Evolutionary conservation across 2,888 invertebrate genomes (phyloP), one percentile per base, ranked within the genome.

Genomic region (Nymphalis polychloros): DNA sequence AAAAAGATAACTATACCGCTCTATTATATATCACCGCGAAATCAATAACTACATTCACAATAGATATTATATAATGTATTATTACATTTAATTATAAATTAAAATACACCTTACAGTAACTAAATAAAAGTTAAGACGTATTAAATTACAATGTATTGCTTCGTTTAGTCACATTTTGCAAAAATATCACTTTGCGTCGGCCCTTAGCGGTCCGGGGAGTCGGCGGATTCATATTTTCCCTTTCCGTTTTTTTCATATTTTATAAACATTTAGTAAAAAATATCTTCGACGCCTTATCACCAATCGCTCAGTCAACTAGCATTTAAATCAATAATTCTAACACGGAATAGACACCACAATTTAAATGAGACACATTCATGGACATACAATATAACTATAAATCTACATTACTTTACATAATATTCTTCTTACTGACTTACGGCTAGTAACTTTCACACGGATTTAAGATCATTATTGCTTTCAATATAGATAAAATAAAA

Each of bases 91-190:
- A 81, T 84, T 82, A 74, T 81, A 87, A 89, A 90, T 84, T 87
- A 88, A 88, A 86, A 82, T 89, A 90, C 87, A 89, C 82, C 90
- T 90, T 92, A 91, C 74, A 79, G 80, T 85, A 83, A 86, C 84
- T 89, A 90, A 89, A 90, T 90, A 89, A 89, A 90, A 88, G 89
- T 84, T 93, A 93, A 93, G 93, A 94, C 93, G 90, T 90, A 92
- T 92, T 90, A 93, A 94, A 94, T 94, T 95, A 95, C 93, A 94
- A 94, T 93, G 95, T 95, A 95, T 95, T 95, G 95, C 95, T 95
- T 95, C 93, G 93, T 94, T 95, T 92, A 94, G 94, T 94, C 94
- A 94, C 94, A 94, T 94, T 94, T 93, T 93, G 92, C 88, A 94
- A 94, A 94, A 94, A 94, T 94, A 94, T 94, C 94, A 94, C 94